Evolutionary conservation across 1,140 invertebrate genomes (phyloP).

Genomic region (Diachasmimorpha longicaudata): DNA sequence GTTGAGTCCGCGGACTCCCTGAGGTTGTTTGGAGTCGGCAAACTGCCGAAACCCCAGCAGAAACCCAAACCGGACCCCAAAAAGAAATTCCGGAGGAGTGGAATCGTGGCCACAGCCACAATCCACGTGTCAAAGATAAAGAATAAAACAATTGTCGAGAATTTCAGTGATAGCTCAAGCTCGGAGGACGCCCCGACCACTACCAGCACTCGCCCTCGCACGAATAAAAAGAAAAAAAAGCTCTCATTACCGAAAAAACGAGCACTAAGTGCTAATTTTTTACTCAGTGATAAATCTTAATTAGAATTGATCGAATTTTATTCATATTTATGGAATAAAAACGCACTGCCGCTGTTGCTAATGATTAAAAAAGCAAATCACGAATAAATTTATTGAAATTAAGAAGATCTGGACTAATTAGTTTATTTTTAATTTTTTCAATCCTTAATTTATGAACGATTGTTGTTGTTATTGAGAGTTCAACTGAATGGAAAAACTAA

Average conservation of each 20-base stretch:
- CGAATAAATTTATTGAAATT: neutral
- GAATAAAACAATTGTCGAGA: constrained; percentile 37
- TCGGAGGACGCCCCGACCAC: constrained; percentile 53
- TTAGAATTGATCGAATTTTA: neutral
- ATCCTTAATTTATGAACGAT: too few species aligned
- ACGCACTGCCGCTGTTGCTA: neutral
- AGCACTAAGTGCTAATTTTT: constrained; percentile 15
- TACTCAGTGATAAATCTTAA: constrained; percentile 3
- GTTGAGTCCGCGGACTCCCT: constrained; percentile 35
- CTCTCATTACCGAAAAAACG: neutral
- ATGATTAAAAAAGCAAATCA: neutral
- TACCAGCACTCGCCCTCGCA: neutral
- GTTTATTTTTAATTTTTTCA: too few species aligned
- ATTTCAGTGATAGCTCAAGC: constrained; percentile 61
- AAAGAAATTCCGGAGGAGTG: constrained; percentile 66
- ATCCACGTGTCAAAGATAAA: constrained; percentile 56
- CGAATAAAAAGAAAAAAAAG: constrained; percentile 10
- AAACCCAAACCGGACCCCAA: constrained; percentile 52
- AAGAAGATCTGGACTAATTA: too few species aligned
- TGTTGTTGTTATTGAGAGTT: too few species aligned
- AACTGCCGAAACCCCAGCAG: constrained; percentile 44
- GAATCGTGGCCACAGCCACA: constrained; percentile 58
- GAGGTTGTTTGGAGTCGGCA: constrained; percentile 52
- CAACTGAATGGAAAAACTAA: too few species aligned
- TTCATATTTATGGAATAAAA: neutral